Evolutionary conservation across 2,888 invertebrate species (phyloP).

Genomic region (Xanthostigma xanthostigma): DNA sequence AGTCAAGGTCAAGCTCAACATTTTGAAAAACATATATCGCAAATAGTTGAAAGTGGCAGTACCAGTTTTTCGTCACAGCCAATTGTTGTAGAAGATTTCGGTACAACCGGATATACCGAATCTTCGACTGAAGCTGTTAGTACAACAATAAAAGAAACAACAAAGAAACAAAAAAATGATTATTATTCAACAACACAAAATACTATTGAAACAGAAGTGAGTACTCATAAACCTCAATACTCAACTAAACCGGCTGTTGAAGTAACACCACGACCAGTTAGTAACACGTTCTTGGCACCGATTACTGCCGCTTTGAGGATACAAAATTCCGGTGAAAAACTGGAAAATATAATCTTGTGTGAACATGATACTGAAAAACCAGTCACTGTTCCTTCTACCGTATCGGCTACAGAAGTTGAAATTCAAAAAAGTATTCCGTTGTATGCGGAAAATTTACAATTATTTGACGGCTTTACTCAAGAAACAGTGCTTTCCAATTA

Average conservation of each 20-base stretch:
- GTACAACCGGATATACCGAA: conserved; percentile 2
- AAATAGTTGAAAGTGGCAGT: conserved; percentile 6
- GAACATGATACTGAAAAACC: conserved; percentile 24
- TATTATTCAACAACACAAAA: conserved; percentile 17
- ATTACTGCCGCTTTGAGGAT: conserved; percentile 42
- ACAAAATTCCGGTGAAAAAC: conserved; percentile 24
- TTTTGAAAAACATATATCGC: conserved; percentile 2
- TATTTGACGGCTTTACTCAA: conserved; percentile 18
- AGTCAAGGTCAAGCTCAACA: neutral
- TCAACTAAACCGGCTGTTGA: conserved; percentile 21
- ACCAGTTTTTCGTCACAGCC: conserved; percentile 21
- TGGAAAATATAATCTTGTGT: conserved; percentile 24
- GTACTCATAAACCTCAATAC: conserved; percentile 12
- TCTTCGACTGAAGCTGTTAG: neutral
- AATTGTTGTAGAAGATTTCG: conserved; percentile 26
- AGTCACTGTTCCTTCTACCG: conserved; percentile 9
- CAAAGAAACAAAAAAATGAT: conserved; percentile 2
- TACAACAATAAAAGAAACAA: neutral
- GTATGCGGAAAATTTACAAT: conserved; percentile 31
- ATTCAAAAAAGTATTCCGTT: conserved; percentile 47
- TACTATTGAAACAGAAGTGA: conserved; percentile 15
- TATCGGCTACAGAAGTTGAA: conserved; percentile 39
- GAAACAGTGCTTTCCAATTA: too few species aligned
- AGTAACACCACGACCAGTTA: conserved; percentile 40
- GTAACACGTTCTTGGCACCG: conserved; percentile 40